phyloP scores from a whole-genome alignment of 2,888 invertebrate species.

The Xestia ashworthii region DNA sequence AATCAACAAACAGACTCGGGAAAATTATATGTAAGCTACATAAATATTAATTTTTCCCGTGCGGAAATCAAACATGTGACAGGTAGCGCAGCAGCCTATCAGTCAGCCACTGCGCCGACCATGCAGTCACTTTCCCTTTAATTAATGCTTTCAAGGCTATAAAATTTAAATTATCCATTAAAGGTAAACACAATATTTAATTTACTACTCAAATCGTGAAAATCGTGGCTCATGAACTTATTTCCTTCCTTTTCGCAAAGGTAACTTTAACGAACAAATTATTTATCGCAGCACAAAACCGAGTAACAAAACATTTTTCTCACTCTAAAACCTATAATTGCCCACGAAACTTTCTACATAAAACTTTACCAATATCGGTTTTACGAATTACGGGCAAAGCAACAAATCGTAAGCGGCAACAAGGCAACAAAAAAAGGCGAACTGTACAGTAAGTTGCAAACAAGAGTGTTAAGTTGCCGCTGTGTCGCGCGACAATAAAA shows the following conservation, averaged over 20 bases:
- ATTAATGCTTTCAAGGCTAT: neutral
- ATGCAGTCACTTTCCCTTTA: neutral
- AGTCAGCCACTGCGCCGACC: neutral
- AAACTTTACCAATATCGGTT: conserved; percentile 84
- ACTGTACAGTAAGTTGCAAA: conserved; percentile 79
- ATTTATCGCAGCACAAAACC: neutral
- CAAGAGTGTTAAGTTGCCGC: conserved; percentile 82
- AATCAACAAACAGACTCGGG: neutral
- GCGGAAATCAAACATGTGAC: neutral
- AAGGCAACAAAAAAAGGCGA: conserved; percentile 76
- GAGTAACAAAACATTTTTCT: conserved; percentile 6
- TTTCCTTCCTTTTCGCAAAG: neutral
- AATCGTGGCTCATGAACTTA: neutral
- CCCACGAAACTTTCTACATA: conserved; percentile 44
- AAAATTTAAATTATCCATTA: neutral
- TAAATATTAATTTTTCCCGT: too few relatives aligned
- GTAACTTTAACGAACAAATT: neutral
- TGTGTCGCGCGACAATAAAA: conserved; percentile 81
- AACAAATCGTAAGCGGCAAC: conserved; percentile 79
- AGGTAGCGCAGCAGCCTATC: neutral
- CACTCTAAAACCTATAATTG: conserved; percentile 46
- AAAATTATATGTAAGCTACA: neutral
- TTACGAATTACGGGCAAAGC: conserved; percentile 75
- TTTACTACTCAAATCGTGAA: neutral
- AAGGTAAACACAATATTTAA: neutral